These are phyloP conservation scores for Epinotia ramella DNA, from an alignment of 2,888 invertebrate species.

Conservation along the genomic window DNA sequence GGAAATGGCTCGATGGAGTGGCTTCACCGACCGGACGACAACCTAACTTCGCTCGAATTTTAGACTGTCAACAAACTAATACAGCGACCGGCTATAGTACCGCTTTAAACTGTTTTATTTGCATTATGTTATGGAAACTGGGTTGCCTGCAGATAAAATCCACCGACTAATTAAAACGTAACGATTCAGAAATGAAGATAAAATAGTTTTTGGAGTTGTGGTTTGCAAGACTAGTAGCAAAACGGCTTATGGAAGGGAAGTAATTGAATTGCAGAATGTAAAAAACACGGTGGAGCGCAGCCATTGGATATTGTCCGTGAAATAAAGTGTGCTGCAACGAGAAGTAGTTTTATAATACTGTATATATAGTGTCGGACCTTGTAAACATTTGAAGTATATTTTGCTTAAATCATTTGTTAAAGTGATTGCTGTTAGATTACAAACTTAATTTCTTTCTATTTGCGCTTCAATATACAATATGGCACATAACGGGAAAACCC, in stretches of 20 bases:
- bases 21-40: constrained; percentile 24
- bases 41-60: constrained; percentile 41
- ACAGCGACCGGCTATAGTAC: constrained; percentile 25
- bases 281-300: constrained; percentile 4
- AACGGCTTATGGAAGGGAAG: constrained; percentile 7
- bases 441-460: not conserved
- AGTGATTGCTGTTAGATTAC: not conserved
- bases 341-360: constrained; percentile 12
- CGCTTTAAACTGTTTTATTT: constrained; percentile 39
- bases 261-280: constrained; percentile 21
- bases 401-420: not conserved
- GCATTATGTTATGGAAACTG: constrained; percentile 33
- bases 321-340: constrained; percentile 3
- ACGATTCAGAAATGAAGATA: constrained; percentile 17
- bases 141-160: constrained; percentile 22
- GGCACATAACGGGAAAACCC: not conserved
- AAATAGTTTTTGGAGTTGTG: constrained; percentile 23
- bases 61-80: constrained; percentile 44
- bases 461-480: not conserved
- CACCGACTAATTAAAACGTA: constrained; percentile 35
- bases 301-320: not conserved
- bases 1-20: constrained; percentile 43
- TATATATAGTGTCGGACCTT: constrained; percentile 2
- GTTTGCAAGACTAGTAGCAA: constrained; percentile 3
- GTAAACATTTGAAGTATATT: not conserved